Evolutionary conservation across 2,113 vertebrate species (phyloP).

Genomic region (Orcinus orca): DNA sequence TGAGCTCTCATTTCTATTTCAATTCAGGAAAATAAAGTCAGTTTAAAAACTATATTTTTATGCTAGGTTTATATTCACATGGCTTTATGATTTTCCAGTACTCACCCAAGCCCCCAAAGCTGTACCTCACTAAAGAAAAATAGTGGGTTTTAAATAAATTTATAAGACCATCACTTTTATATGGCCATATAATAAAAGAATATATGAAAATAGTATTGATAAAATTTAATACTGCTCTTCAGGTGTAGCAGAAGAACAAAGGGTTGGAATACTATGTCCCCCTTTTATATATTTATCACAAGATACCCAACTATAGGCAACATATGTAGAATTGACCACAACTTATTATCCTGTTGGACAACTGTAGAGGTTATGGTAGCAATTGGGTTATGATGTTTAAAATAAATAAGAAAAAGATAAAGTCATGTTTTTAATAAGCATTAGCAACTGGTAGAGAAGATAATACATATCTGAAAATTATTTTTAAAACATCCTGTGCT

Average conservation of each 20-base stretch:
- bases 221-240: constrained; percentile 65
- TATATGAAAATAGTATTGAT: constrained; percentile 51
- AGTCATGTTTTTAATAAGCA: background rate
- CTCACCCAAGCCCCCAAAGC: background rate
- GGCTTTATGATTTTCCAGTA: constrained; percentile 40
- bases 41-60: constrained; percentile 28
- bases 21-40: constrained; percentile 30
- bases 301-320: background rate
- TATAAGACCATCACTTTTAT: constrained; percentile 61
- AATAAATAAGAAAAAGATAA: background rate
- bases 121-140: constrained; percentile 51
- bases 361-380: background rate
- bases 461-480: background rate
- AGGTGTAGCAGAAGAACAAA: constrained; percentile 53
- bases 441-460: background rate
- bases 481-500: background rate
- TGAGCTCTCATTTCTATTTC: constrained; percentile 25
- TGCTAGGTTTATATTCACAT: background rate
- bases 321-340: background rate
- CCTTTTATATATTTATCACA: constrained; percentile 65
- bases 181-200: constrained; percentile 49
- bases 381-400: background rate
- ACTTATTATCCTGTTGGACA: background rate
- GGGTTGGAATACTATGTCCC: background rate
- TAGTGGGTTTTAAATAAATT: constrained; percentile 61